A percentile compares a stretch with the other conserved stretches of the same genome.
phyloP scores from a whole-genome alignment of 2,113 vertebrate genomes.

The Gyps fulvus region DNA sequence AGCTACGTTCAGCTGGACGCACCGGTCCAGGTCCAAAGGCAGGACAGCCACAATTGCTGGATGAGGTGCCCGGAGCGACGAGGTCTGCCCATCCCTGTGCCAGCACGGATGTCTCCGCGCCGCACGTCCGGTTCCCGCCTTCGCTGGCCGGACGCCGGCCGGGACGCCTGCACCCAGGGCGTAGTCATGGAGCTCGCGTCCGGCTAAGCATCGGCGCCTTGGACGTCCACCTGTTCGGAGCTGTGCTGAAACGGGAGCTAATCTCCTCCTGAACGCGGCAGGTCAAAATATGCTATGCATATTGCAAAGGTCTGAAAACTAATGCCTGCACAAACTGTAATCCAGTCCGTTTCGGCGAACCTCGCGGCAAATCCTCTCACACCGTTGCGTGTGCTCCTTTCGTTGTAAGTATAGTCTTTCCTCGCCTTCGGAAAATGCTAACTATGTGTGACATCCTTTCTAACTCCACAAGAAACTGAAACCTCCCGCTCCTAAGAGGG shows the following conservation, averaged over 20 bases:
- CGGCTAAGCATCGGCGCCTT: accelerated
- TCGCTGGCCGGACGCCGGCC: not conserved
- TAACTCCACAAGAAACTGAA: not conserved
- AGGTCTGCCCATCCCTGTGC: not conserved
- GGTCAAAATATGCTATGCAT: slow-evolving; percentile 39
- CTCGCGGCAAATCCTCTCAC: slow-evolving; percentile 12
- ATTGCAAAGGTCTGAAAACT: slow-evolving; percentile 59
- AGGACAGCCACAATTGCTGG: not conserved
- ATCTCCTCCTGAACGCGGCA: not conserved
- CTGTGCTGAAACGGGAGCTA: not conserved
- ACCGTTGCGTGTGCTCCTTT: not conserved
- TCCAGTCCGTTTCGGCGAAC: not conserved
- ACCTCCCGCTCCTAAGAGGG: not conserved
- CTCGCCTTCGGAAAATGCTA: slow-evolving; percentile 38
- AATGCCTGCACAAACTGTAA: slow-evolving; percentile 25
- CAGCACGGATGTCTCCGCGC: not conserved
- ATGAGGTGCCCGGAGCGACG: not conserved
- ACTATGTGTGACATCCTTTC: not conserved
- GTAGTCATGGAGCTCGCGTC: accelerated
- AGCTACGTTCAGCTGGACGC: not conserved
- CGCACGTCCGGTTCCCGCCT: accelerated
- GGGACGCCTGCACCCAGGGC: not conserved
- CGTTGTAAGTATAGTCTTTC: not conserved
- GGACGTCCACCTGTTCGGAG: not conserved
- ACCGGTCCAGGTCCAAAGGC: not conserved